Conservation (phyloP, 2,888 invertebrate genomes). For the Troides aeacus region DNA sequence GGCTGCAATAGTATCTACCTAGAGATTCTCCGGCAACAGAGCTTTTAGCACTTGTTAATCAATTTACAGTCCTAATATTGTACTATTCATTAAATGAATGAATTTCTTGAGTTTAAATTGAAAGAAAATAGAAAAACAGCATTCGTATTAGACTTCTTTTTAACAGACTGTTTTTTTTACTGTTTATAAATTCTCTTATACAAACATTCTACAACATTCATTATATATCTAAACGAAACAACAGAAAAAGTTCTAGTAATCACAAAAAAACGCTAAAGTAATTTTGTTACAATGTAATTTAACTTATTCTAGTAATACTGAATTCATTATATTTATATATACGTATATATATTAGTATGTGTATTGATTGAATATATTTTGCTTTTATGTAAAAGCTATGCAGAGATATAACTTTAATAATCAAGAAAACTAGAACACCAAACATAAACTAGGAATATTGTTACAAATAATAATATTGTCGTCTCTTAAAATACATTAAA, state of each 20-base stretch:
- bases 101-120: background rate
- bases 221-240: slow-evolving; percentile 11
- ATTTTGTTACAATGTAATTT: background rate
- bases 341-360: no score
- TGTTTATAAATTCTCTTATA: background rate
- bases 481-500: no score
- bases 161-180: background rate
- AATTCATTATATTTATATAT: background rate
- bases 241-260: slow-evolving; percentile 1
- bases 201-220: slow-evolving; percentile 6
- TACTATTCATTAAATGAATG: background rate
- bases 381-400: background rate
- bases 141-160: background rate
- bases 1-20: no score
- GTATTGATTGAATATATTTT: background rate
- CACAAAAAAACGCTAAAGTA: slow-evolving; percentile 4
- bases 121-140: background rate
- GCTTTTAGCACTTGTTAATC: no score
- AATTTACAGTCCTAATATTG: no score
- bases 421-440: no score
- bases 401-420: no score
- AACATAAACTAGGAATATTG: no score
- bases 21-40: no score
- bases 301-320: background rate
- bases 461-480: no score